phyloP scores from a whole-genome alignment of 2,888 invertebrate species.

The Drosophila anomelani region DNA sequence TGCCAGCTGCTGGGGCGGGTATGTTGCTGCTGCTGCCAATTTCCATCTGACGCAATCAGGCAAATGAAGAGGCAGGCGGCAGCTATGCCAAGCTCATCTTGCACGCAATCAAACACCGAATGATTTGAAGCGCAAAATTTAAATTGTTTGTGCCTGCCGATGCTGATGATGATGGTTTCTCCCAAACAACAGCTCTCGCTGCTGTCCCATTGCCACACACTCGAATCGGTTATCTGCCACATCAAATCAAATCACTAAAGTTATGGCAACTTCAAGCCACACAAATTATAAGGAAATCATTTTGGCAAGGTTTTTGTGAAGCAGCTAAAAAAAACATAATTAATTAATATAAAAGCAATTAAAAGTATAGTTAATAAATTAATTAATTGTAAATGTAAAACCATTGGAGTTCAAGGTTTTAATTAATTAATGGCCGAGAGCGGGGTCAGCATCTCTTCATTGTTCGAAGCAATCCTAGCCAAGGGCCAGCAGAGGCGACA shows the following conservation, averaged over 20 bases:
- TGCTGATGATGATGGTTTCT: constrained; percentile 19
- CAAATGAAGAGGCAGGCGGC: constrained; percentile 32
- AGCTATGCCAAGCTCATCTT: constrained; percentile 20
- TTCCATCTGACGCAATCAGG: constrained; percentile 48
- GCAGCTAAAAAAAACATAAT: background rate
- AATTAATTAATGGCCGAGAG: background rate
- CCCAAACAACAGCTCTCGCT: constrained; percentile 18
- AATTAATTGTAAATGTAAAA: background rate
- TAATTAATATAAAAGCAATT: constrained; percentile 1
- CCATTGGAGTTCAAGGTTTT: background rate
- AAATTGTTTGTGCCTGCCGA: constrained; percentile 44
- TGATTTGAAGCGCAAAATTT: constrained; percentile 72
- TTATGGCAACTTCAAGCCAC: constrained; percentile 4
- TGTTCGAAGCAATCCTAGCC: constrained; percentile 23
- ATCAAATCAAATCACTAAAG: background rate
- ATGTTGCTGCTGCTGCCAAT: constrained; percentile 23
- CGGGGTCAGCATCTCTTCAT: background rate
- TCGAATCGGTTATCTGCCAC: constrained; percentile 18
- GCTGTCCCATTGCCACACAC: constrained; percentile 69
- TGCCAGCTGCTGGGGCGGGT: constrained; percentile 36
- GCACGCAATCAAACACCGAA: constrained; percentile 48
- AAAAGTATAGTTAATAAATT: background rate
- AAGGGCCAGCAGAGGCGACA: constrained; percentile 3
- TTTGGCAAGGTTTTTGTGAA: background rate
- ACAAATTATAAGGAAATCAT: constrained; percentile 8